phyloP scores from a whole-genome alignment of 1,140 invertebrate genomes.

The Leptopilina clavipes region DNA sequence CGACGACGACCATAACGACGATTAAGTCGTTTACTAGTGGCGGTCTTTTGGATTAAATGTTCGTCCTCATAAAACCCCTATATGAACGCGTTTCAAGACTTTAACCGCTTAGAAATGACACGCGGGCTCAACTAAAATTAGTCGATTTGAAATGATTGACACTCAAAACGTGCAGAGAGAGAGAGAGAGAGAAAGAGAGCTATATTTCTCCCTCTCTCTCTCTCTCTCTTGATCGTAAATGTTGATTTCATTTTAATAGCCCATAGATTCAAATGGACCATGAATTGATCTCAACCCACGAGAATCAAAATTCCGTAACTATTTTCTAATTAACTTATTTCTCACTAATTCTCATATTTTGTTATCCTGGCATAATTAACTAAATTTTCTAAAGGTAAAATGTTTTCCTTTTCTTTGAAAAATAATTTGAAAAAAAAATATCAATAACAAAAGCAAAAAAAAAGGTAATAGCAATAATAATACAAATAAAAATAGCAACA shows the following conservation, averaged over 20 bases:
- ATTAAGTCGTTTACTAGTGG: constrained; percentile 61
- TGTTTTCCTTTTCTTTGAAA: too few species aligned
- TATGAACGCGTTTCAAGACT: constrained; percentile 45
- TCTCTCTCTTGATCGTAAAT: constrained; percentile 59
- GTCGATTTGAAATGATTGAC: constrained; percentile 61
- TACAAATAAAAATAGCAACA: too few species aligned
- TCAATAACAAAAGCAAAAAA: too few species aligned
- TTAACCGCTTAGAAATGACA: constrained; percentile 55
- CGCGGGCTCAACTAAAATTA: constrained; percentile 57
- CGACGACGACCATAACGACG: constrained; percentile 30
- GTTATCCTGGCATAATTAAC: too few species aligned
- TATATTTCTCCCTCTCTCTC: too few species aligned
- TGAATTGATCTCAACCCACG: not conserved
- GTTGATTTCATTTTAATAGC: constrained; percentile 61
- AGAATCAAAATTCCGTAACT: not conserved
- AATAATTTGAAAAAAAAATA: too few species aligned
- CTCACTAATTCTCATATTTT: not conserved
- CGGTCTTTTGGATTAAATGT: constrained; percentile 65
- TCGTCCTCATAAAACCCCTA: constrained; percentile 50
- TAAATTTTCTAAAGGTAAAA: too few species aligned
- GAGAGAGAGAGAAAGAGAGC: too few species aligned
- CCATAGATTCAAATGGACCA: constrained; percentile 40
- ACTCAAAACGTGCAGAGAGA: constrained; percentile 45
- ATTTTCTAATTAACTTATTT: too few species aligned
- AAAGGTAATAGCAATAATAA: too few species aligned